Evolutionary conservation across 1,140 invertebrate genomes (phyloP), one percentile per base, ranked within the genome.

Genomic region (Anastrepha obliqua): DNA sequence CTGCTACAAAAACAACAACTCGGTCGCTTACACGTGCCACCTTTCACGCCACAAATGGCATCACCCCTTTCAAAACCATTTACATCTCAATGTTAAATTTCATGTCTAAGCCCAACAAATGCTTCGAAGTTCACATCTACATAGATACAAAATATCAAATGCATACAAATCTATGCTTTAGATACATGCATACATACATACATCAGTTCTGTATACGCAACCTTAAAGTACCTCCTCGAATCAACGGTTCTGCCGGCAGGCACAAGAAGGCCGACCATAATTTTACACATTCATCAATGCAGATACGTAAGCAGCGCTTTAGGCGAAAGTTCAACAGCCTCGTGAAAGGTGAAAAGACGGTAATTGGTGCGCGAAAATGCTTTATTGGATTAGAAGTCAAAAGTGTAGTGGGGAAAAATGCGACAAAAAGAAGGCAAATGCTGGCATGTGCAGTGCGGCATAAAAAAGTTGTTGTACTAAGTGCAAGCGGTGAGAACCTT

Each of bases 341-440:
- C 74, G 74, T 55, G 74, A 81, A 58, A 81, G 74, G 74, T 81
- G 74, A 81, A 81, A 81, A 81, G 74, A 81, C 74, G 39, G 74
- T 81, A 81, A 81, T 81, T 81, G 74, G 74, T 81, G 74, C 74
- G 74, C 74, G 74, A 81, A 81, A 81, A 81, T 67, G 47, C 42
- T 81, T 81, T 81, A 81, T 81, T 81, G 74, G 74, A 81, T 81
- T 81, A 81, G 74, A 55, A 81, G 47, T 17, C 17, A 81, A 81
- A 58, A 58, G 51, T 81, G 74, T 58, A 55, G 47, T n/a, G 17
- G 29, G 29, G 47, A 47, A 55, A 55, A 81, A 20, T 81, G 74
- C 20, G 20, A 81, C 17, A 1, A 74, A 74, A 74, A 20, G 47
- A 74, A 74, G 74, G 42, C 7, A 81, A 81, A 81, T 74, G 67